Evolutionary conservation across 2,888 invertebrate species (phyloP).

Genomic region (Augiades crinisus): DNA sequence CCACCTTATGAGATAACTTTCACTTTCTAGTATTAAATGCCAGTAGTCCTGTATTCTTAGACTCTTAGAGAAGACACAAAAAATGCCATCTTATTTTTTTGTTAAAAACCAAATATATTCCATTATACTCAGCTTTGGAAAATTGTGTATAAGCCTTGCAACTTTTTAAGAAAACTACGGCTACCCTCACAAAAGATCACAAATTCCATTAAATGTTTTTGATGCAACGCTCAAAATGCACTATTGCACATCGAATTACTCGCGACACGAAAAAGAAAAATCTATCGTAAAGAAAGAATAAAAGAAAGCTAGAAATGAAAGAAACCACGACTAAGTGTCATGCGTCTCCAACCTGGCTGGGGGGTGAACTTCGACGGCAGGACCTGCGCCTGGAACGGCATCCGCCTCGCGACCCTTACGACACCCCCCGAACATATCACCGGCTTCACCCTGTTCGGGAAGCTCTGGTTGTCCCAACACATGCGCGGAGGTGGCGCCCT

Average conservation of each 20-base stretch:
- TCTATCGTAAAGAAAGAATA: conserved; percentile 27
- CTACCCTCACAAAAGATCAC: conserved; percentile 44
- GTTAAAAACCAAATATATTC: too few relatives aligned
- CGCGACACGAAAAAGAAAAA: background rate
- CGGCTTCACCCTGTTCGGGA: conserved; percentile 51
- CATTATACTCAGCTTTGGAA: background rate
- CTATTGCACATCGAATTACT: too few relatives aligned
- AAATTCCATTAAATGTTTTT: conserved; percentile 13
- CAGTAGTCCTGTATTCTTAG: too few relatives aligned
- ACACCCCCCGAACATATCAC: conserved; percentile 46
- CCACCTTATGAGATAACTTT: too few relatives aligned
- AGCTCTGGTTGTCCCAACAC: conserved; percentile 58
- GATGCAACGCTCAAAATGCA: too few relatives aligned
- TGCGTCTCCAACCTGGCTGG: conserved; percentile 71
- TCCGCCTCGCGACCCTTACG: conserved; percentile 71
- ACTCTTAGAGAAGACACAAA: too few relatives aligned
- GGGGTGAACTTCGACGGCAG: conserved; percentile 79
- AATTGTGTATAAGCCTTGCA: background rate
- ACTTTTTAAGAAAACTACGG: background rate
- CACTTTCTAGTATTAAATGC: too few relatives aligned
- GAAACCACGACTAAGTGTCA: conserved; percentile 41
- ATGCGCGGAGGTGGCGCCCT: conserved; percentile 60
- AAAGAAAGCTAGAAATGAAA: conserved; percentile 33
- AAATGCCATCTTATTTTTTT: too few relatives aligned
- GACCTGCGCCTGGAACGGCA: conserved; percentile 67